phyloP scores from a whole-genome alignment of 1,140 invertebrate genomes.

The Heliconius hermathena region DNA sequence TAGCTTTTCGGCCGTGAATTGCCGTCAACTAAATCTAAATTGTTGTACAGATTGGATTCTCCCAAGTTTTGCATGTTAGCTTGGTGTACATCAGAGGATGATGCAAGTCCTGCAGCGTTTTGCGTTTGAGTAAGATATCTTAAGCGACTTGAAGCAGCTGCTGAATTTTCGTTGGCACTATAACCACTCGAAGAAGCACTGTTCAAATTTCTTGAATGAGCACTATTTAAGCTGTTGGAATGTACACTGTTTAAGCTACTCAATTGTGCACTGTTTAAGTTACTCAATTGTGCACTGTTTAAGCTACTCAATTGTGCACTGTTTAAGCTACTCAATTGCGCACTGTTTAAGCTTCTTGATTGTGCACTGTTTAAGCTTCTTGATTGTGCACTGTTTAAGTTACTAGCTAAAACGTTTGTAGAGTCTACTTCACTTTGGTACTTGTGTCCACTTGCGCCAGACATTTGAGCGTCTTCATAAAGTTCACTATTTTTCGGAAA shows the following conservation, averaged over 20 bases:
- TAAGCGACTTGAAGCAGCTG: constrained; percentile 47
- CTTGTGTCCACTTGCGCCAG: constrained; percentile 42
- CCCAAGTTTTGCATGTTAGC: constrained; percentile 20
- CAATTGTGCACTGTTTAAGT: neutral
- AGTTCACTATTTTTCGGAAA: constrained; percentile 64
- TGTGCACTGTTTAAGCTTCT: neutral
- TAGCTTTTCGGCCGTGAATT: constrained; percentile 73
- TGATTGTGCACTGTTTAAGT: neutral
- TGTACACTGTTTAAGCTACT: constrained; percentile 44
- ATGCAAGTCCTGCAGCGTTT: constrained; percentile 17
- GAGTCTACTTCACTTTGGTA: constrained; percentile 44
- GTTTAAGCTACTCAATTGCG: neutral
- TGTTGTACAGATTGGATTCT: neutral
- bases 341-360: neutral
- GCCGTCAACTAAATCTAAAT: constrained; percentile 42
- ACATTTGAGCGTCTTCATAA: constrained; percentile 52
- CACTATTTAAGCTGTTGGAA: constrained; percentile 38
- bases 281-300: neutral
- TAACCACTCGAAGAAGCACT: constrained; percentile 45
- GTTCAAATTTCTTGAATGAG: constrained; percentile 43
- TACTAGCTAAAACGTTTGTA: constrained; percentile 44
- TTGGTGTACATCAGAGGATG: constrained; percentile 35
- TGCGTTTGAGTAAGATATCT: constrained; percentile 40
- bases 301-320: neutral
- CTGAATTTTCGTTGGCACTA: constrained; percentile 36